phyloP scores from a whole-genome alignment of 2,113 vertebrate genomes.

The Rhinopomastus cyanomelas region DNA sequence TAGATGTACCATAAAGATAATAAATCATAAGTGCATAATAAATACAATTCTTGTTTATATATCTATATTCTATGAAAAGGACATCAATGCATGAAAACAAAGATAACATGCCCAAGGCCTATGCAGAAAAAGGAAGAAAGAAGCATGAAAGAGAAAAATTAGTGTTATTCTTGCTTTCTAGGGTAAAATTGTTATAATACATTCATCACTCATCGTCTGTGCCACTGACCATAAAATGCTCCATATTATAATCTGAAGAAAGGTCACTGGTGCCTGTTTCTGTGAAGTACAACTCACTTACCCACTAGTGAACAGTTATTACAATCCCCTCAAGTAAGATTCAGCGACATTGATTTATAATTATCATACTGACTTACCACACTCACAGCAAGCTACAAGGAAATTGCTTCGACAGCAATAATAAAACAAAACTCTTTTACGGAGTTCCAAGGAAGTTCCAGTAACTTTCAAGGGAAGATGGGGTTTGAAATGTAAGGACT shows the following conservation, averaged over 20 bases:
- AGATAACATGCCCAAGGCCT: slow-evolving; percentile 33
- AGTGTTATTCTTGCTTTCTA: not conserved
- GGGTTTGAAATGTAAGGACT: not conserved
- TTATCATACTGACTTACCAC: not conserved
- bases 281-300: not conserved
- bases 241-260: slow-evolving; percentile 43
- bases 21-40: slow-evolving; percentile 4
- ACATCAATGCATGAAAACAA: slow-evolving; percentile 20
- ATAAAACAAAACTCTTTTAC: no score
- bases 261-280: not conserved
- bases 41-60: not conserved
- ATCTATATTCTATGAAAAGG: not conserved
- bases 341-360: not conserved
- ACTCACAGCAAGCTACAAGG: not conserved
- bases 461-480: not conserved
- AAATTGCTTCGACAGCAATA: not conserved
- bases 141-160: slow-evolving; percentile 34
- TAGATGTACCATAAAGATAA: slow-evolving; percentile 15
- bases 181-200: not conserved
- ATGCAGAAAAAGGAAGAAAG: slow-evolving; percentile 16
- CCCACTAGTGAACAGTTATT: not conserved
- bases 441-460: not conserved
- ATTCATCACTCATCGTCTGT: not conserved
- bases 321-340: not conserved
- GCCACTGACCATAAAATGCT: slow-evolving; percentile 26